These are phyloP conservation scores for Hassar affinis DNA, from an alignment of 2,113 vertebrate species.

Conservation along the genomic window DNA sequence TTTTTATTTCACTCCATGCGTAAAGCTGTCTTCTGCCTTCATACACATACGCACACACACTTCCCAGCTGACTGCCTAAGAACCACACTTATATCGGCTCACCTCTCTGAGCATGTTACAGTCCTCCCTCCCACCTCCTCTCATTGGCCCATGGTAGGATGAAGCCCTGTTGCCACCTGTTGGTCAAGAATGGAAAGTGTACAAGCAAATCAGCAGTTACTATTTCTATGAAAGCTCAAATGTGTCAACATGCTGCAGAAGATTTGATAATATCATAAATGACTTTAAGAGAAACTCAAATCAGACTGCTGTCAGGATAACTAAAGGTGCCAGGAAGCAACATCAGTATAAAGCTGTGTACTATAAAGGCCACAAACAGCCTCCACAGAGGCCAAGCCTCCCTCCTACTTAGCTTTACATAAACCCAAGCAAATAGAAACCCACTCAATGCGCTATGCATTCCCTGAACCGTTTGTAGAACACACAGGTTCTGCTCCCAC, in stretches of 20 bases:
- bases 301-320: conserved; percentile 17
- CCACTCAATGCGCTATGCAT: conserved; percentile 54
- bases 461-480: conserved; percentile 27
- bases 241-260: conserved; percentile 9
- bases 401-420: conserved; percentile 71
- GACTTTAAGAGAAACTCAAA: background rate
- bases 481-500: conserved; percentile 26
- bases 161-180: conserved; percentile 61
- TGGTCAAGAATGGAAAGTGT: conserved; percentile 47
- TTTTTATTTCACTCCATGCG: conserved; percentile 25
- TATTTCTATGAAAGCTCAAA: background rate
- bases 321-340: conserved; percentile 5
- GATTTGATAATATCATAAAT: background rate
- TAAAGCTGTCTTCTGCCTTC: conserved; percentile 28
- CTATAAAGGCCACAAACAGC: conserved; percentile 12
- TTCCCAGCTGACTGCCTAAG: conserved; percentile 50
- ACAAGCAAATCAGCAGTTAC: background rate
- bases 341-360: background rate
- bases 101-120: conserved; percentile 39
- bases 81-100: conserved; percentile 60
- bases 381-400: conserved; percentile 44
- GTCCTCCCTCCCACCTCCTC: conserved; percentile 37
- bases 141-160: conserved; percentile 60
- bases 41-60: background rate
- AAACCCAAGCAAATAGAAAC: conserved; percentile 60